Conservation (phyloP, 2,888 invertebrate genomes). For the Myathropa florea region DNA sequence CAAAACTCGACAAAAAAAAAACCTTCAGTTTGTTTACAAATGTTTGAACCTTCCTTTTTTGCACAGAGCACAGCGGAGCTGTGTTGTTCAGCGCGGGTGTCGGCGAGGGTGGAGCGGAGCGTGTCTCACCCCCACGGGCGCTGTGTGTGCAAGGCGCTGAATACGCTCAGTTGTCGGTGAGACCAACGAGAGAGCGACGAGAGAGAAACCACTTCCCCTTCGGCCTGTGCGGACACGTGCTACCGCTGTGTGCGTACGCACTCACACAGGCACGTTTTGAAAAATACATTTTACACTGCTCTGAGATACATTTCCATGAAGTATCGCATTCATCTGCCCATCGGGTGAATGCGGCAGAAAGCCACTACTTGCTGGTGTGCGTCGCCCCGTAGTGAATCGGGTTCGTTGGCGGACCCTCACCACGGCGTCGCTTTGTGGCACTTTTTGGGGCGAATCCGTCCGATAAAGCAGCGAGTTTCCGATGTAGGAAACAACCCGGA, state of each 20-base stretch:
- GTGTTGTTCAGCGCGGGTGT: conserved; percentile 25
- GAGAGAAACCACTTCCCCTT: conserved; percentile 54
- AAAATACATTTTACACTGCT: conserved; percentile 73
- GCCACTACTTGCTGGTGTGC: conserved; percentile 60
- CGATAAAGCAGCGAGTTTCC: conserved; percentile 77
- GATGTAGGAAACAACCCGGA: conserved; percentile 70
- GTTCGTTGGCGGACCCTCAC: neutral
- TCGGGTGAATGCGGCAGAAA: conserved; percentile 19
- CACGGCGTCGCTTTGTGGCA: conserved; percentile 74
- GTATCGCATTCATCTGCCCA: conserved; percentile 52
- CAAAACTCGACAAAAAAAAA: conserved; percentile 49
- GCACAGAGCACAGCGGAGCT: conserved; percentile 40
- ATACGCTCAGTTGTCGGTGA: conserved; percentile 2
- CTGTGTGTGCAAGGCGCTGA: conserved; percentile 38
- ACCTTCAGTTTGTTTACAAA: conserved; percentile 68
- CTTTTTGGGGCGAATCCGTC: conserved; percentile 77
- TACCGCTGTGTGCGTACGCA: conserved; percentile 55
- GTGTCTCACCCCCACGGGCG: conserved; percentile 25
- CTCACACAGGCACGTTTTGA: conserved; percentile 55
- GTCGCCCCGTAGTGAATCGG: conserved; percentile 43
- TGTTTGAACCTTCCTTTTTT: conserved; percentile 69
- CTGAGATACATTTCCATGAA: conserved; percentile 72
- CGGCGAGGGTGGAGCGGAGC: neutral
- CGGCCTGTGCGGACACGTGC: conserved; percentile 62
- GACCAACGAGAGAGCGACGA: conserved; percentile 9